Conservation (phyloP, 1,140 invertebrate species). For the Trigoniulus corallinus region DNA sequence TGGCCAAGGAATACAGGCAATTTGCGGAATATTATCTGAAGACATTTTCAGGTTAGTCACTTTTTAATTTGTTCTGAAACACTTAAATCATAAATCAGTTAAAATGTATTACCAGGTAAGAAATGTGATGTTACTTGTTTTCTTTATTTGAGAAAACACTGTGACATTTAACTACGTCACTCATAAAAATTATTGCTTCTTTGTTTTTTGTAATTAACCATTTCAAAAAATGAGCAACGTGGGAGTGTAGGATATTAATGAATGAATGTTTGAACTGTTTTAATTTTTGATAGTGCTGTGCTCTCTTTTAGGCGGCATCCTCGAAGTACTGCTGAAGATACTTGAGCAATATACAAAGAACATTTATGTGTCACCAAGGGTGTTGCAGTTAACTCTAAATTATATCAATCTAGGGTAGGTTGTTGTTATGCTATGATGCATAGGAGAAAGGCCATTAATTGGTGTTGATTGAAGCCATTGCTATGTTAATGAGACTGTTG, state of each 20-base stretch:
- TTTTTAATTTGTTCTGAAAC: neutral
- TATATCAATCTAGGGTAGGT: conserved; percentile 72
- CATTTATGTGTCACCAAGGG: conserved; percentile 75
- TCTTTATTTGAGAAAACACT: neutral
- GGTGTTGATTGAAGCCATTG: neutral
- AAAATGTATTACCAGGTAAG: no score
- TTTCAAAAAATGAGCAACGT: no score
- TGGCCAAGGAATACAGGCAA: conserved; percentile 74
- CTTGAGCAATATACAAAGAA: conserved; percentile 75
- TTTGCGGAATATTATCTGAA: conserved; percentile 92
- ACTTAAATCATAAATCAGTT: neutral
- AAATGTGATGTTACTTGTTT: no score
- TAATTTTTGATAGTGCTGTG: conserved; percentile 1
- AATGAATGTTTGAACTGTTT: no score
- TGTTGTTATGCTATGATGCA: neutral
- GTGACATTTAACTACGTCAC: neutral
- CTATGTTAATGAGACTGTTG: no score
- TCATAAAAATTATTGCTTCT: no score
- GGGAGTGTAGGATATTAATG: no score
- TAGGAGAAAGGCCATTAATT: conserved; percentile 1
- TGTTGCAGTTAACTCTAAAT: conserved; percentile 77
- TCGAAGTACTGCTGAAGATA: conserved; percentile 68
- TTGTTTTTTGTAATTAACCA: no score
- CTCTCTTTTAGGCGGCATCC: conserved; percentile 39
- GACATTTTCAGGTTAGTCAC: conserved; percentile 53